A percentile compares a stretch with the other conserved stretches of the same genome.
These are phyloP conservation scores for Eupithecia subfuscata DNA, from an alignment of 2,888 invertebrate species.

Conservation along the genomic window DNA sequence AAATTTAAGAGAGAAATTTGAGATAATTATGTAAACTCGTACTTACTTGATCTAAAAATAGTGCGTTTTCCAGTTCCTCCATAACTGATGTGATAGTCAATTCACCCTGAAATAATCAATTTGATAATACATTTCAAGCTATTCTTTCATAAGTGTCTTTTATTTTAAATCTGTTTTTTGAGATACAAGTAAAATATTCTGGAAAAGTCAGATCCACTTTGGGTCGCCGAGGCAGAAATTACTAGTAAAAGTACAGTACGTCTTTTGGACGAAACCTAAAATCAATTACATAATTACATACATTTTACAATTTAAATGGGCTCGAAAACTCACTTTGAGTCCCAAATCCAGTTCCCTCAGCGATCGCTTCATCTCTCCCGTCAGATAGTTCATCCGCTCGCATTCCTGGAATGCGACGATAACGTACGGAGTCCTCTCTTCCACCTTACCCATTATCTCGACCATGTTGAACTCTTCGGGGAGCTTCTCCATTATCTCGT, in stretches of 20 bases:
- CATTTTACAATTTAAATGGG: too few species aligned
- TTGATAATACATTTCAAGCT: too few species aligned
- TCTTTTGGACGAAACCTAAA: too few species aligned
- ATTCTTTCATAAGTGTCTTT: too few species aligned
- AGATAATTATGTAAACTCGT: too few species aligned
- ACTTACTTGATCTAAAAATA: slow-evolving; percentile 96
- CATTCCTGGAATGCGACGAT: slow-evolving; percentile 98
- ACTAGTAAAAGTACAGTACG: too few species aligned
- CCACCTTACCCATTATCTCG: slow-evolving; percentile 97
- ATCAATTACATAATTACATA: too few species aligned
- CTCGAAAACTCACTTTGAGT: slow-evolving; percentile 88
- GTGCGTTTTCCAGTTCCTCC: slow-evolving; percentile 96
- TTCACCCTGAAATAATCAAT: slow-evolving; percentile 96
- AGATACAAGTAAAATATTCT: too few species aligned
- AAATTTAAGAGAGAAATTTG: too few species aligned
- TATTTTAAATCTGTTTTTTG: too few species aligned
- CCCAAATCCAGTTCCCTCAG: slow-evolving; percentile 96
- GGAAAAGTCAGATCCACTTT: too few species aligned
- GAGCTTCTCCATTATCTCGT: slow-evolving; percentile 97
- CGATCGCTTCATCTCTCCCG: slow-evolving; percentile 95
- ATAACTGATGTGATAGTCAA: slow-evolving; percentile 97
- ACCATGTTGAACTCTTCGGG: slow-evolving; percentile 98
- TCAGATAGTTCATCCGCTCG: slow-evolving; percentile 97
- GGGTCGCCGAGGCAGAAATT: too few species aligned
- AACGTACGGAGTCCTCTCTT: slow-evolving; percentile 97